Evolutionary conservation across 2,797 vertebrate genomes (phyloP).

Genomic region (Amniataba percoides): DNA sequence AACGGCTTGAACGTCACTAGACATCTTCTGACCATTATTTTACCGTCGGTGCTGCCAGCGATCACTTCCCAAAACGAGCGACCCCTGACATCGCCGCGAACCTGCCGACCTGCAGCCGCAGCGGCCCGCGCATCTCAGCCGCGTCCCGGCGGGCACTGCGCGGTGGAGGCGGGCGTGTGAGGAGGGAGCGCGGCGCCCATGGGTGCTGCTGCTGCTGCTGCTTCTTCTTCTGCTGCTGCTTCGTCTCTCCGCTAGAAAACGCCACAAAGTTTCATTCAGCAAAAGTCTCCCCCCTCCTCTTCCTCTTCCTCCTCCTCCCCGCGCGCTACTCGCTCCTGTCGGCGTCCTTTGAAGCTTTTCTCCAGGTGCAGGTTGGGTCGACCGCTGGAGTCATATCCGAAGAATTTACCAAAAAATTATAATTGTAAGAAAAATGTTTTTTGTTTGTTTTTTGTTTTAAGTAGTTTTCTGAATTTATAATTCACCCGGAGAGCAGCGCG

Average conservation of each 20-base stretch:
- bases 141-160: slow-evolving; percentile 42
- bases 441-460: too few relatives aligned
- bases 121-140: slow-evolving; percentile 55
- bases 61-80: slow-evolving; percentile 82
- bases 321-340: background rate
- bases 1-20: slow-evolving; percentile 95
- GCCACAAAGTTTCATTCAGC: slow-evolving; percentile 65
- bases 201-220: background rate
- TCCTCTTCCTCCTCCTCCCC: too few relatives aligned
- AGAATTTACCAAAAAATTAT: too few relatives aligned
- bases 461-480: too few relatives aligned
- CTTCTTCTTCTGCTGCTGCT: background rate
- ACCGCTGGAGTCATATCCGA: slow-evolving; percentile 26
- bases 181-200: background rate
- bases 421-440: background rate
- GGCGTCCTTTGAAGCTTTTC: slow-evolving; percentile 21
- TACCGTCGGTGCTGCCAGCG: slow-evolving; percentile 89
- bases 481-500: background rate
- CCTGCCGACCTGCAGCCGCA: slow-evolving; percentile 63
- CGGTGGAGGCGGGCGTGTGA: background rate
- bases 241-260: background rate
- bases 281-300: background rate
- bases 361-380: slow-evolving; percentile 36
- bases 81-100: slow-evolving; percentile 69
- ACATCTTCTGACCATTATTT: slow-evolving; percentile 96